These are phyloP conservation scores for Clanis bilineata DNA, from an alignment of 2,888 invertebrate species.

Conservation along the genomic window DNA sequence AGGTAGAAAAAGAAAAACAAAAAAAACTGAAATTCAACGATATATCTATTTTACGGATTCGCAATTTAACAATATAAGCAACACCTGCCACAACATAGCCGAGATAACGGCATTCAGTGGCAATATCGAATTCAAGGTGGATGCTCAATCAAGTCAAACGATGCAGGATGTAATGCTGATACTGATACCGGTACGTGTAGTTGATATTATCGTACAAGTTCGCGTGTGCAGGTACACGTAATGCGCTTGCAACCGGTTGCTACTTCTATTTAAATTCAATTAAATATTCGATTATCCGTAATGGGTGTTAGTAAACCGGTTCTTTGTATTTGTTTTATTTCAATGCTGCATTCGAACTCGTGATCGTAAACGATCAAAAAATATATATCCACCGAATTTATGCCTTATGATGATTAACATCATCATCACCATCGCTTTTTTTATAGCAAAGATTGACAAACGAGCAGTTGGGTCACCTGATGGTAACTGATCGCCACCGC, in stretches of 20 bases:
- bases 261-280: background rate
- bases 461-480: too few species aligned
- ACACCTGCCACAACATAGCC: background rate
- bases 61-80: background rate
- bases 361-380: background rate
- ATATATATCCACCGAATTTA: background rate
- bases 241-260: background rate
- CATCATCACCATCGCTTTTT: too few species aligned
- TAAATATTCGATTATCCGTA: background rate
- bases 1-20: too few species aligned
- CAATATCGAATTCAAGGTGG: slow-evolving; percentile 37
- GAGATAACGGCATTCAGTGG: slow-evolving; percentile 28
- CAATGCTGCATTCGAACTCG: background rate
- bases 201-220: background rate
- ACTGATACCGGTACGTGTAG: slow-evolving; percentile 17
- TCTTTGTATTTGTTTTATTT: too few species aligned
- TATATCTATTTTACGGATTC: too few species aligned
- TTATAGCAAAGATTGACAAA: too few species aligned
- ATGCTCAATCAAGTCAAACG: slow-evolving; percentile 25
- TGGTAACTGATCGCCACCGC: too few species aligned
- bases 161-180: slow-evolving; percentile 20
- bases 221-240: background rate
- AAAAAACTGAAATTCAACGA: too few species aligned
- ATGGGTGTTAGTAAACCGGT: background rate
- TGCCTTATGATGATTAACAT: too few species aligned